These are phyloP conservation scores for Lingula anatina DNA, from an alignment of 2,888 invertebrate species.

Conservation along the genomic window DNA sequence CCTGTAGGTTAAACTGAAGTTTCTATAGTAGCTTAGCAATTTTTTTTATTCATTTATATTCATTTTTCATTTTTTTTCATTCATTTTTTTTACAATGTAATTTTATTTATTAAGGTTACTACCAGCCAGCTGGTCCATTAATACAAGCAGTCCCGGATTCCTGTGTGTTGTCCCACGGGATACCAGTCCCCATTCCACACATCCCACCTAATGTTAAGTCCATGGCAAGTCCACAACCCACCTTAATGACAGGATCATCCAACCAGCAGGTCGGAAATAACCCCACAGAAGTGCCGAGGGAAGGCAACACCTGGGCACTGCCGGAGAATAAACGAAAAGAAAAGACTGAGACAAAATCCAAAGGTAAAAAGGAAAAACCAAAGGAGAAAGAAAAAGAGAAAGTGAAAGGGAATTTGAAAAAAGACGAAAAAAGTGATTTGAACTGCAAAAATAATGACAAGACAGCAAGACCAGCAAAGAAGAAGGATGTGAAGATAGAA, in stretches of 20 bases:
- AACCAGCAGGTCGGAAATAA: neutral
- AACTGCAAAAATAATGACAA: neutral
- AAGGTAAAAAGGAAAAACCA: neutral
- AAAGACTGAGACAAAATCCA: neutral
- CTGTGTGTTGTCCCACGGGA: neutral
- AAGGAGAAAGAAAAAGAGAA: slow-evolving; percentile 1
- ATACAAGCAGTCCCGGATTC: slow-evolving; percentile 1
- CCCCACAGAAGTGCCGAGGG: neutral
- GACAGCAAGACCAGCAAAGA: slow-evolving; percentile 1
- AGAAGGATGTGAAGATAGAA: slow-evolving; percentile 5
- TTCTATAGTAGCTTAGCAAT: too few species aligned
- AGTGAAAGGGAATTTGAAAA: slow-evolving; percentile 5
- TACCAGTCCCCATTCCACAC: neutral
- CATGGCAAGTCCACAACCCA: neutral
- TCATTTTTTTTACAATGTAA: neutral
- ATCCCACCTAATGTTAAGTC: too few species aligned
- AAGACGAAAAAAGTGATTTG: slow-evolving; percentile 3
- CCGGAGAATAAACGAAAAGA: slow-evolving; percentile 1
- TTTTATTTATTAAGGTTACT: neutral
- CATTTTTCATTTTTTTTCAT: neutral
- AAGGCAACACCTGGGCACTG: neutral
- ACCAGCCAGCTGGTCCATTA: neutral
- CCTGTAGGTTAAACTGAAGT: too few species aligned
- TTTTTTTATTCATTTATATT: too few species aligned
- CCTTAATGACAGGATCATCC: neutral